Evolutionary conservation across 2,797 vertebrate species (phyloP).

Genomic region (Gastrophryne carolinensis): DNA sequence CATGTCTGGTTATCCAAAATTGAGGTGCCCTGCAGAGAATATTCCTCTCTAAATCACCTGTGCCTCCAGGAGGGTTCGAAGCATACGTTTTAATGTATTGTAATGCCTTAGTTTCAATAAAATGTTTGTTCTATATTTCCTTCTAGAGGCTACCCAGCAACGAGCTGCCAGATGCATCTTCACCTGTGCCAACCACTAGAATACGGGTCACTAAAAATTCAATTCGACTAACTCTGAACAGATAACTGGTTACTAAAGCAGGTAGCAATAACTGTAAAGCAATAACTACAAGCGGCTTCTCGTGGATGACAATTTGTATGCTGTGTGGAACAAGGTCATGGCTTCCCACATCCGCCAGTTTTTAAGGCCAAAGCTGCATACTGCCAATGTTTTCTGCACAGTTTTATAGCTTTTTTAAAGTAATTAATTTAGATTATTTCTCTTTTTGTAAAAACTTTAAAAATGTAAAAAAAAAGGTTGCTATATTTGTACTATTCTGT

Average conservation of each 20-base stretch:
- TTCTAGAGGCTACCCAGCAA: conserved; percentile 90
- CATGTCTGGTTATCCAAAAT: too few relatives aligned
- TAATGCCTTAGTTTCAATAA: too few relatives aligned
- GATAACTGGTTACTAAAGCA: conserved; percentile 66
- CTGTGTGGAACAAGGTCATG: background rate
- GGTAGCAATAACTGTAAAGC: conserved; percentile 46
- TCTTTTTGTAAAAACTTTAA: conserved; percentile 57
- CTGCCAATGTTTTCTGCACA: conserved; percentile 53
- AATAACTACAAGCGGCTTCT: background rate
- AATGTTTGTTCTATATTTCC: too few relatives aligned
- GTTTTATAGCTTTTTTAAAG: conserved; percentile 54
- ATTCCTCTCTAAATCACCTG: too few relatives aligned
- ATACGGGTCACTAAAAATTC: conserved; percentile 93
- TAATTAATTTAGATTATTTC: conserved; percentile 34
- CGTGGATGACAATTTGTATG: background rate
- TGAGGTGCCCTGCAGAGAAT: too few relatives aligned
- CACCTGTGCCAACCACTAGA: conserved; percentile 88
- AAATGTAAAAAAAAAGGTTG: background rate
- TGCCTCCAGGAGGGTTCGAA: too few relatives aligned
- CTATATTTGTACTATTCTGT: background rate
- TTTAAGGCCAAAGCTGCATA: conserved; percentile 52
- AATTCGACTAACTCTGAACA: conserved; percentile 94
- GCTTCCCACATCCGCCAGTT: conserved; percentile 9
- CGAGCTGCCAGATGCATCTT: conserved; percentile 93
- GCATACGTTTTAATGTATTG: too few relatives aligned